phyloP scores from a whole-genome alignment of 1,140 invertebrate genomes.

The Brachionus asplanchnoidis region DNA sequence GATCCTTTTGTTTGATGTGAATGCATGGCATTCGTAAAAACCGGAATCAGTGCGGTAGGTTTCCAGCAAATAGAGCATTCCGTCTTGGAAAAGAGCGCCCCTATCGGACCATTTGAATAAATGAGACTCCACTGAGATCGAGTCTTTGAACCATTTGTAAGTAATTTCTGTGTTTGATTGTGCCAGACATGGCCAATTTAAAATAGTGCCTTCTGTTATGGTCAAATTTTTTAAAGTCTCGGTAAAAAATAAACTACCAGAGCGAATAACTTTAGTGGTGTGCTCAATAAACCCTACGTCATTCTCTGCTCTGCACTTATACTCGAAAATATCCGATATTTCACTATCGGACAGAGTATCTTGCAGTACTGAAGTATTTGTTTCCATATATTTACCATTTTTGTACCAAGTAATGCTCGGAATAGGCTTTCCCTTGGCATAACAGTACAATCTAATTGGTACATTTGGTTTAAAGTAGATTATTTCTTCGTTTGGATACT shows the following conservation, averaged over 20 bases:
- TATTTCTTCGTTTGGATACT: slow-evolving; percentile 38
- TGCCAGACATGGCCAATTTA: slow-evolving; percentile 39
- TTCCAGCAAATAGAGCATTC: slow-evolving; percentile 41
- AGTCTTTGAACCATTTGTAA: slow-evolving; percentile 42
- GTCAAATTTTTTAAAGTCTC: slow-evolving; percentile 37
- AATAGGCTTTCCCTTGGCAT: slow-evolving; percentile 26
- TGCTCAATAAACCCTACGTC: slow-evolving; percentile 30
- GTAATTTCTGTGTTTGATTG: slow-evolving; percentile 36
- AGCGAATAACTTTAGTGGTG: slow-evolving; percentile 28
- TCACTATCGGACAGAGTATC: not conserved
- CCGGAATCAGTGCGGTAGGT: slow-evolving; percentile 39
- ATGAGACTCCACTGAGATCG: slow-evolving; percentile 24
- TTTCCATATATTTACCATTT: slow-evolving; percentile 21
- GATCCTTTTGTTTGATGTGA: slow-evolving; percentile 16
- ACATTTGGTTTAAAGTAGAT: slow-evolving; percentile 32
- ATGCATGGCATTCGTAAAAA: slow-evolving; percentile 37
- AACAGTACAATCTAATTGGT: slow-evolving; percentile 22
- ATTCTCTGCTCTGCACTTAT: slow-evolving; percentile 21
- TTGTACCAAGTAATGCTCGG: slow-evolving; percentile 30
- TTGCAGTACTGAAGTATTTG: slow-evolving; percentile 37
- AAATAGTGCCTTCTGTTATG: slow-evolving; percentile 35
- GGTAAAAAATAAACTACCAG: slow-evolving; percentile 39
- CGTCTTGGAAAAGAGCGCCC: slow-evolving; percentile 38
- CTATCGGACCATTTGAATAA: slow-evolving; percentile 22
- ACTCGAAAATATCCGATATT: slow-evolving; percentile 29